Evolutionary conservation across 2,113 vertebrate genomes (phyloP).

Genomic region (Gadus chalcogrammus): DNA sequence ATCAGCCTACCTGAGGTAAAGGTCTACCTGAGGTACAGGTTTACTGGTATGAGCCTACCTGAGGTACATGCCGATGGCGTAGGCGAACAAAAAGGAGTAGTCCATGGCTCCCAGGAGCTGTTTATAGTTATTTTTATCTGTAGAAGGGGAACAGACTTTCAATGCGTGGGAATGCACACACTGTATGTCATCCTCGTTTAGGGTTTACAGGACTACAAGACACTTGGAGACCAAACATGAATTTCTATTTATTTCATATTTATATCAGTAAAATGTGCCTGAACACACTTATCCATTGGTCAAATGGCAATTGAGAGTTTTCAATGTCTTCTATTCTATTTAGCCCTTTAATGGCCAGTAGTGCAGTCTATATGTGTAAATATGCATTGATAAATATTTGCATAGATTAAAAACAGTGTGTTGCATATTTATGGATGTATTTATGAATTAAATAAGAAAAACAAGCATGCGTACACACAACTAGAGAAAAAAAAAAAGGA

Average conservation of each 20-base stretch:
- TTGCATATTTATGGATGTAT: neutral
- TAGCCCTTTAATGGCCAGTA: neutral
- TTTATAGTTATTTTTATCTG: slow-evolving; percentile 89
- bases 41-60: slow-evolving; percentile 77
- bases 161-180: neutral
- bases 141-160: neutral
- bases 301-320: neutral
- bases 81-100: slow-evolving; percentile 92
- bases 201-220: neutral
- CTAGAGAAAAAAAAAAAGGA: too few relatives aligned
- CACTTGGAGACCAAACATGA: too few relatives aligned
- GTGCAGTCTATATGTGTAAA: neutral
- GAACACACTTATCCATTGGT: too few relatives aligned
- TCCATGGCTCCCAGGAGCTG: slow-evolving; percentile 89
- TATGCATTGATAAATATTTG: neutral
- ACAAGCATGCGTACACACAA: too few relatives aligned
- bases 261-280: neutral
- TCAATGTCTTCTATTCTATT: neutral
- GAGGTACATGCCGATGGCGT: slow-evolving; percentile 93
- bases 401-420: neutral
- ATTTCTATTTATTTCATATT: neutral
- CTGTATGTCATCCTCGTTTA: too few relatives aligned
- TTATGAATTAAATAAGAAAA: neutral
- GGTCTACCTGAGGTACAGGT: slow-evolving; percentile 97
- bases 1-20: slow-evolving; percentile 88